Evolutionary conservation across 2,888 invertebrate species (phyloP), one percentile per base, ranked within the genome.

Genomic region (Drosophila austrosaltans): DNA sequence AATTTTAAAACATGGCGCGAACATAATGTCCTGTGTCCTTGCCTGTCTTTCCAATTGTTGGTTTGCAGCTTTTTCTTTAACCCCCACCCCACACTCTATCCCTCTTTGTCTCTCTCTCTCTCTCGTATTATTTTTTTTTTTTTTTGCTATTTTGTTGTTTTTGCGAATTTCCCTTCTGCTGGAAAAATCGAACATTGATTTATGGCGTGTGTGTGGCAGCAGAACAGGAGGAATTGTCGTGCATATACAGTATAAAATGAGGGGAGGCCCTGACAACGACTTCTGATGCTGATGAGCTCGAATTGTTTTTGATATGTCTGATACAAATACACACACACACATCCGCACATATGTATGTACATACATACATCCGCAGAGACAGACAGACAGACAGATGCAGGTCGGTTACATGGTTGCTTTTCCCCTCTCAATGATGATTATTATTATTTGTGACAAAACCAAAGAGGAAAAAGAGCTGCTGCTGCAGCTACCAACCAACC

Each of bases 21-120:
- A 91, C 91, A 91, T 91, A 90, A 91, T 91, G 91, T 91, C 91
- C 90, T 90, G 90, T 80, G 85, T 85, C 89, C 90, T 86, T 83
- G 81, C 78, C 78, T 77, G 71, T 79, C 67, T 63, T 65, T 48
- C 20, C 28, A 10, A 54, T 32, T 48, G 62, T 44, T 54, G 57
- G 64, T 16, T 44, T 57, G 63, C 66, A 66, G 53, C 63, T 57
- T 57, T 57, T 39, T 56, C 63, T 58, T 44, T 61, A 61, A 64
- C 64, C 59, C 64, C 75, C 53, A 64, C 68, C 57, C 60, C 48
- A 36, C 65, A 61, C 54, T 39, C 53, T 36, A 25, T 63, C 20
- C n/a, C n/a, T 63, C 64, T 54, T 64, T 69, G 63, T 53, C 60
- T 67, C 32, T 48, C 63, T 53, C 60, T 67, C 32, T 48, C 63